Base-by-base conservation (phyloP, 2,888 invertebrate genomes). In the Argyresthia goedartella region DNA sequence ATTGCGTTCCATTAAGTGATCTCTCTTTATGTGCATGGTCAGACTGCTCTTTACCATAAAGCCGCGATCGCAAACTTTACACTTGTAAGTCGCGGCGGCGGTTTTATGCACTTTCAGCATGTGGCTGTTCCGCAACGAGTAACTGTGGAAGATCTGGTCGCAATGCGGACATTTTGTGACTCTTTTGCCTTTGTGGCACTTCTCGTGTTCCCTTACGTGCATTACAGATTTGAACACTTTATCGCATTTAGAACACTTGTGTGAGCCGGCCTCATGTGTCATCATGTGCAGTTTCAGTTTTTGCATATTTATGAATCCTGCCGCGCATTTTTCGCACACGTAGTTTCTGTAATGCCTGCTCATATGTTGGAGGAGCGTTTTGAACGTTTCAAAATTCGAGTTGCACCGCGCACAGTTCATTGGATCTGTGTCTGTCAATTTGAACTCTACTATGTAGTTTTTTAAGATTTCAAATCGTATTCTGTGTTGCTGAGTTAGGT, bases 1-100 rank as follows among this genome's bases (percentile, higher is more conserved):
- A 14, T 87, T 79, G 3, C 73, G 57, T 51, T 85, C 85, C 80
- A 81, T 84, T n/a, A 88, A 64, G 60, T 88, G 88, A 46, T 70
- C 69, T 46, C 76, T 78, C 53, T 81, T 82, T 25, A 82, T 80
- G 62, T 84, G 84, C 54, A 66, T 70, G 77, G 78, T 84, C 0
- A 84, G 53, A 7, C 82, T 60, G 1, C 77, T 76, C 35, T 81
- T 84, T 0, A 81, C 33, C 1, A 82, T 66, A 53, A 74, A 85
- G 0, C 67, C 56, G 15, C 77, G 78, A 1, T 61, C 66, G 53
- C 85, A 85, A 0, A 84, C 70, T 50, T 85, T 82, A 49, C 85
- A 85, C 49, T 82, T 84, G 54, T 84, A 85, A 10, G 74, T 72
- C 0, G 79, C 76, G 47, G 81, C 82, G 0, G 69, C 57, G 3